Conservation (phyloP, 2,888 invertebrate genomes). For the Xanthia icteritia region DNA sequence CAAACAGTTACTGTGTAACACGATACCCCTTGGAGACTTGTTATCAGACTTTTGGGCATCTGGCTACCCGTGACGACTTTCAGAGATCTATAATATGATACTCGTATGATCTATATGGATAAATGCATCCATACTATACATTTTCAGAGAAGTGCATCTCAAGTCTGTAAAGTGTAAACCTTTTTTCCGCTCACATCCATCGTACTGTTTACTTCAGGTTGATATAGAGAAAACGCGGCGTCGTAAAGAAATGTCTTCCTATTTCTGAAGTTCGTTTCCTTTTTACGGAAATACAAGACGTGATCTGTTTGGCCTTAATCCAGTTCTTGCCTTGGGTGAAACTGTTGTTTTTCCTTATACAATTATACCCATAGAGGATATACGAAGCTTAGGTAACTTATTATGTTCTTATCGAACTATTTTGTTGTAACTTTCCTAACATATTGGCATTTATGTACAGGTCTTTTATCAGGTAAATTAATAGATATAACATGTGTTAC, state of each 20-base stretch:
- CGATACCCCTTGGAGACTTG: too few species aligned
- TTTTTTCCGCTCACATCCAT: constrained; percentile 39
- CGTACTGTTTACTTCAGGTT: constrained; percentile 55
- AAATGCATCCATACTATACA: constrained; percentile 11
- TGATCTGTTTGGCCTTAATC: constrained; percentile 83
- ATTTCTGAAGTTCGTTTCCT: constrained; percentile 78
- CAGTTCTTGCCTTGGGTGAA: constrained; percentile 74
- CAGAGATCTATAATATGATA: too few species aligned
- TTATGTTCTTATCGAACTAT: constrained; percentile 58
- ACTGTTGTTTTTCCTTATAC: constrained; percentile 69
- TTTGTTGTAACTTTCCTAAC: constrained; percentile 49
- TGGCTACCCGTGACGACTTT: too few species aligned
- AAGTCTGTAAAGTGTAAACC: constrained; percentile 30
- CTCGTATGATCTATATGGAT: too few species aligned
- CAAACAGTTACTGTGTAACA: too few species aligned
- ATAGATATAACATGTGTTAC: too few species aligned
- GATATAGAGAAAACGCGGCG: constrained; percentile 56
- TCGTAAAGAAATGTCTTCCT: constrained; percentile 72
- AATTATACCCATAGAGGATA: constrained; percentile 62
- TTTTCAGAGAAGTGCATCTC: constrained; percentile 37
- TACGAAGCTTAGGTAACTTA: constrained; percentile 53
- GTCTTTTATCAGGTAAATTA: constrained; percentile 44
- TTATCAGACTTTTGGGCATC: too few species aligned
- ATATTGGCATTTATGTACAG: constrained; percentile 45
- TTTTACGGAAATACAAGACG: constrained; percentile 78